These are phyloP conservation scores for Coturnix japonica DNA, from an alignment of 2,113 vertebrate species.

Conservation along the genomic window DNA sequence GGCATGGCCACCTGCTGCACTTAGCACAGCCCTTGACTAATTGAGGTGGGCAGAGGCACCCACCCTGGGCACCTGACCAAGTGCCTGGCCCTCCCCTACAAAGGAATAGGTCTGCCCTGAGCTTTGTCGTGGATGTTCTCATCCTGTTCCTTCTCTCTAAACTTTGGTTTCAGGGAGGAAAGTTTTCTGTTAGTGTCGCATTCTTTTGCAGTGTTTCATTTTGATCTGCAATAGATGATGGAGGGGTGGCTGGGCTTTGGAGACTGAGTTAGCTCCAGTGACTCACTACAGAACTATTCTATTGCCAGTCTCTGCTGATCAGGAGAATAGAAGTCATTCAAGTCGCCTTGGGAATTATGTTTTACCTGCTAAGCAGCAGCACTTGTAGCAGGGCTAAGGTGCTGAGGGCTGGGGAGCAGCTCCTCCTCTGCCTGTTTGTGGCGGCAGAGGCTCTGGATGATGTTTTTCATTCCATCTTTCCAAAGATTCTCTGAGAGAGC, in stretches of 20 bases:
- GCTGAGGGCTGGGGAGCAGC: neutral
- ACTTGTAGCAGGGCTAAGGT: rapidly evolving
- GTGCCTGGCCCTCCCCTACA: neutral
- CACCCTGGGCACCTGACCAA: too few relatives aligned
- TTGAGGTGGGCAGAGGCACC: too few relatives aligned
- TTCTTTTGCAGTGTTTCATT: rapidly evolving
- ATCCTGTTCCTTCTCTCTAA: rapidly evolving
- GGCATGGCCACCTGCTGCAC: neutral
- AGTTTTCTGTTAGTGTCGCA: rapidly evolving
- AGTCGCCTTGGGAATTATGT: neutral
- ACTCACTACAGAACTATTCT: neutral
- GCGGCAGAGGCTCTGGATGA: neutral
- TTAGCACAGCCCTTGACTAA: neutral
- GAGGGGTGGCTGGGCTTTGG: neutral
- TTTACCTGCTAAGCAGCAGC: neutral
- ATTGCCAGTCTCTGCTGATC: neutral
- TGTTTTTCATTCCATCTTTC: neutral
- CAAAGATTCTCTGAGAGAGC: neutral
- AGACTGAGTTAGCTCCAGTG: neutral
- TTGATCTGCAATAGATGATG: rapidly evolving
- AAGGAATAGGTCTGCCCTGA: rapidly evolving
- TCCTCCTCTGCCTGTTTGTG: neutral
- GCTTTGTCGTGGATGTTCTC: rapidly evolving
- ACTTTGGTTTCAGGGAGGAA: neutral
- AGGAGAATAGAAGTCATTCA: rapidly evolving